A percentile compares a stretch with the other conserved stretches of the same genome.
Evolutionary conservation across 35 echinoderm and acorn worm species (phyloP).

Genomic region (Holothuria glaberrima): DNA sequence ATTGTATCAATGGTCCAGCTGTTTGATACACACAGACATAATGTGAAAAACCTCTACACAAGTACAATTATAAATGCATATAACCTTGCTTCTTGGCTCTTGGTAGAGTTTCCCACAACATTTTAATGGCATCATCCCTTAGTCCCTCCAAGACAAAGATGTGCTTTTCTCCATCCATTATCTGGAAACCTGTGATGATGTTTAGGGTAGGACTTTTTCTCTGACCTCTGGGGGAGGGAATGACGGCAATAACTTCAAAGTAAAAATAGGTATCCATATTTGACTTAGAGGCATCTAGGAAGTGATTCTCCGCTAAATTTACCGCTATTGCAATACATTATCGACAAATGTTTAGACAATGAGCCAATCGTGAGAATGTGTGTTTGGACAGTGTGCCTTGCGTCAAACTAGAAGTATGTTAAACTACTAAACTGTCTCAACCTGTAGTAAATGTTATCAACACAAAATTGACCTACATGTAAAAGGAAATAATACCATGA

Average conservation of each 20-base stretch:
- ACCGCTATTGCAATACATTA: too few relatives aligned
- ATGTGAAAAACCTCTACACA: neutral
- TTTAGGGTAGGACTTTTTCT: constrained; percentile 76
- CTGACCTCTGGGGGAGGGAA: constrained; percentile 66
- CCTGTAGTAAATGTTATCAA: too few relatives aligned
- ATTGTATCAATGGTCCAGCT: too few relatives aligned
- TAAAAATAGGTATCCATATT: neutral
- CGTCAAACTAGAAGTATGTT: too few relatives aligned
- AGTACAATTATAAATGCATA: neutral
- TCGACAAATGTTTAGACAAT: too few relatives aligned
- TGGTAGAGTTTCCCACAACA: constrained; percentile 81
- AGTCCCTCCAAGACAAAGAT: constrained; percentile 97
- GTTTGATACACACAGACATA: neutral
- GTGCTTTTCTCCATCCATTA: constrained; percentile 92
- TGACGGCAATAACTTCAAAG: neutral
- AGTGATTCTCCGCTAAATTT: too few relatives aligned
- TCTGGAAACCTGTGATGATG: constrained; percentile 97
- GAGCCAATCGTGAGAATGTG: too few relatives aligned
- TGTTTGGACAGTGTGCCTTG: too few relatives aligned
- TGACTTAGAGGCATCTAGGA: neutral
- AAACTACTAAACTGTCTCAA: too few relatives aligned
- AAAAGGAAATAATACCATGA: too few relatives aligned
- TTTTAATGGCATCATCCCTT: constrained; percentile 79
- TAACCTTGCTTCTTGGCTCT: constrained; percentile 80
- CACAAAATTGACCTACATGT: too few relatives aligned